A percentile compares a stretch with the other conserved stretches of the same genome.
phyloP scores from a whole-genome alignment of 2,113 vertebrate genomes.

The Thamnaconus septentrionalis region DNA sequence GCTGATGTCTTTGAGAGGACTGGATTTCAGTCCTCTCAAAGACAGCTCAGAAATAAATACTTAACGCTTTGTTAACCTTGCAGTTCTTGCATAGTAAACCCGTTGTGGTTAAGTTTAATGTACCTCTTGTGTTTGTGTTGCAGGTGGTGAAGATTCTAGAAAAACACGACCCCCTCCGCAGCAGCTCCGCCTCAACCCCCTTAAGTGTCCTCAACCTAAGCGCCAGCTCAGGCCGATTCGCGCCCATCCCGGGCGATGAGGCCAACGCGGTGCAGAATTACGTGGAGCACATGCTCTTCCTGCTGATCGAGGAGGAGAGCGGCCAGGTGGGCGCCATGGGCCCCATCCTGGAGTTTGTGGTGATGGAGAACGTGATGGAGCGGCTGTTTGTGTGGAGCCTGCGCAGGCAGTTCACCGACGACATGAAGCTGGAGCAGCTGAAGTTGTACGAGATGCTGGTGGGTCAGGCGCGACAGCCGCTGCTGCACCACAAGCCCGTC shows the following conservation, averaged over 20 bases:
- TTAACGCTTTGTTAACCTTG: too few species aligned
- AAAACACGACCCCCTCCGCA: constrained; percentile 90
- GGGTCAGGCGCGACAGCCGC: constrained; percentile 89
- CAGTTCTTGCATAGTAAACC: too few species aligned
- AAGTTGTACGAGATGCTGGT: constrained; percentile 97
- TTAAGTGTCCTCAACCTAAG: constrained; percentile 49
- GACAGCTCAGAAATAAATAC: too few species aligned
- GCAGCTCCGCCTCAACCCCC: constrained; percentile 34
- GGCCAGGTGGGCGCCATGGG: constrained; percentile 89
- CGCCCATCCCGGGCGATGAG: constrained; percentile 86
- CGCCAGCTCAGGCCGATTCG: constrained; percentile 62
- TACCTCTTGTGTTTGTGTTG: constrained; percentile 15
- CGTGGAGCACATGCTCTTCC: constrained; percentile 95
- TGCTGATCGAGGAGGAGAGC: constrained; percentile 90
- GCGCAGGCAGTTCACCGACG: constrained; percentile 90
- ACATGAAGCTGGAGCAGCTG: constrained; percentile 94
- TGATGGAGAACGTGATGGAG: constrained; percentile 98
- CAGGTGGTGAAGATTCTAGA: constrained; percentile 97
- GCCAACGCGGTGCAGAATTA: constrained; percentile 96
- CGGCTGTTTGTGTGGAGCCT: constrained; percentile 98
- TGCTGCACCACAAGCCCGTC: constrained; percentile 95
- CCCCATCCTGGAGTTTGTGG: constrained; percentile 97
- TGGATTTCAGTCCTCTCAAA: too few species aligned
- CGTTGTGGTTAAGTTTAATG: too few species aligned
- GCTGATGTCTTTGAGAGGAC: too few species aligned